Percentiles rank a stretch among this genome's conserved stretches.
These are phyloP conservation scores for Neodiprion virginianus DNA, from an alignment of 1,140 invertebrate species.

Conservation along the genomic window DNA sequence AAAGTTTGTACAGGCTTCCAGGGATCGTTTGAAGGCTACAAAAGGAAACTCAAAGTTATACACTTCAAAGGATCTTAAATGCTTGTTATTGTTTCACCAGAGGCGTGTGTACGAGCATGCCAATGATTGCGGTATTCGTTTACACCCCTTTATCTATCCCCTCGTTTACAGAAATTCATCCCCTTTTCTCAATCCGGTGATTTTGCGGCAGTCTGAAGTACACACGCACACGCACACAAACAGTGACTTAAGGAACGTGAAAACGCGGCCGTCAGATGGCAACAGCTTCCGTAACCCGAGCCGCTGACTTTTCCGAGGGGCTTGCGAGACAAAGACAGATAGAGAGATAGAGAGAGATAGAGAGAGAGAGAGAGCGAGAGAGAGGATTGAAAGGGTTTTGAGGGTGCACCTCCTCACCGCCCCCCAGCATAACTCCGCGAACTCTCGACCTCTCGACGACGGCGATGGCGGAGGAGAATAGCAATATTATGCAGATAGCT, in stretches of 20 bases:
- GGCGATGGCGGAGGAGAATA: background rate
- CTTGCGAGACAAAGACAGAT: slow-evolving; percentile 11
- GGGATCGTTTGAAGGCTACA: no score
- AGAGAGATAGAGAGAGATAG: slow-evolving; percentile 8
- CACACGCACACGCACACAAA: no score
- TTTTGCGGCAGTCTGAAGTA: no score
- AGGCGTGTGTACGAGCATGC: no score
- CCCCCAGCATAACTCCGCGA: background rate
- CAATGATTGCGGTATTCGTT: no score
- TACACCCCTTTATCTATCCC: no score
- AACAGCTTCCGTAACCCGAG: background rate
- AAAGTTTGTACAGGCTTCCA: no score
- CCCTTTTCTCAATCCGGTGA: no score
- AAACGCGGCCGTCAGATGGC: background rate
- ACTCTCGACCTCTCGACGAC: slow-evolving; percentile 1
- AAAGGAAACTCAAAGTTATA: no score
- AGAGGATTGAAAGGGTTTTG: background rate
- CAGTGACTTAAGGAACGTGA: background rate
- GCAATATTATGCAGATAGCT: background rate
- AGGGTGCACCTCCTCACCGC: background rate
- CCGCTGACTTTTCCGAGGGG: slow-evolving; percentile 24
- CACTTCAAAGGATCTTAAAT: no score
- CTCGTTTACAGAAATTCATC: no score
- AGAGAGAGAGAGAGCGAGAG: background rate
- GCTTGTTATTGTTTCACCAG: no score